Base-by-base conservation (phyloP, 2,888 invertebrate genomes). In the Halictus ligatus region DNA sequence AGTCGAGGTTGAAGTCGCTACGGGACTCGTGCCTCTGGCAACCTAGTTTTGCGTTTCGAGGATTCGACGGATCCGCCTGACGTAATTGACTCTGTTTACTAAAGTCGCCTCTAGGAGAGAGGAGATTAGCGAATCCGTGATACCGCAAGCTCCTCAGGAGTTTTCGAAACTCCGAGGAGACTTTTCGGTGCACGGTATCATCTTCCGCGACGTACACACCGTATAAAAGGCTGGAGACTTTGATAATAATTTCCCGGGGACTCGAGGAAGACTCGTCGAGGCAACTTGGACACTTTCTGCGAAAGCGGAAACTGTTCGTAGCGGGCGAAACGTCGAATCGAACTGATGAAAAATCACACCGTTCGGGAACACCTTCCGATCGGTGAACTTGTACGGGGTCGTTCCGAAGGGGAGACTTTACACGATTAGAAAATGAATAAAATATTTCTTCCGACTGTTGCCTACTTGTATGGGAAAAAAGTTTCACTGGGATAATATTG, bases 1-100 rank as follows among this genome's bases (percentile, higher is more conserved):
- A 77, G 76, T 67, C 35, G 64, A 29, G 48, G 77, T 29, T 69
- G 67, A n/a, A 25, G 69, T 48, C 48, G 15, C 46, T 60, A 35
- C 48, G 73, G 40, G 43, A 21, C 43, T 43, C 40, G 54, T 58
- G 54, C n/a, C n/a, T 60, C 40, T n/a, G 58, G 40, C 58, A 50
- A 50, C 29, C 48, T 73, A 73, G 40, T 50, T 73, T 50, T 50
- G 29, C 46, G 69, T 69, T 69, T 69, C n/a, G 69, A 40, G n/a
- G 43, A 43, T 69, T 69, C 69, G 69, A 5, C 40, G 60, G 64
- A 46, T 40, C 69, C n/a, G 43, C 40, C 43, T 43, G 69, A 43
- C 25, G 58, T 54, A 76, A 64, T 58, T 76, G n/a, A 76, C 40
- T 64, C 21, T 46, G 46, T 43, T 43, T n/a, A 43, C 43, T 10